Evolutionary conservation across 2,797 vertebrate species (phyloP).

Genomic region (Leucoraja ocellata): DNA sequence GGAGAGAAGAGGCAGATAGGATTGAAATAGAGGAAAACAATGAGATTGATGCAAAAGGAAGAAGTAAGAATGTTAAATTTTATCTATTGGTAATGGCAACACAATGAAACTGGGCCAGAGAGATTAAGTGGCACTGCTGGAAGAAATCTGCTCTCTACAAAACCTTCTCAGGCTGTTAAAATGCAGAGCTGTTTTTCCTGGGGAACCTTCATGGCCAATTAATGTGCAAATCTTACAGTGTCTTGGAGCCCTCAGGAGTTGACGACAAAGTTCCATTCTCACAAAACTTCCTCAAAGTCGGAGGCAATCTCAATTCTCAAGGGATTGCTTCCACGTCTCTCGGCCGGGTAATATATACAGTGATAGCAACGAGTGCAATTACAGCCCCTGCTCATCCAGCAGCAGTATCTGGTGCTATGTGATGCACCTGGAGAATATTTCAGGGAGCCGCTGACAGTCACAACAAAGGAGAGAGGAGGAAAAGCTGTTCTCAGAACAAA

Average conservation of each 20-base stretch:
- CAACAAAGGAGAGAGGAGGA: neutral
- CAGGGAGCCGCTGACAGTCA: neutral
- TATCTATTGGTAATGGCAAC: neutral
- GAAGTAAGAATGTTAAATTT: neutral
- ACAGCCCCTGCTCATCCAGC: neutral
- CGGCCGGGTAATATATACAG: neutral
- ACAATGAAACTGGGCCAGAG: neutral
- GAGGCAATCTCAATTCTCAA: neutral
- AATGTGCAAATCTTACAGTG: neutral
- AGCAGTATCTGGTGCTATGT: neutral
- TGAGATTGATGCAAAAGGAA: neutral
- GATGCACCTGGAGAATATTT: neutral
- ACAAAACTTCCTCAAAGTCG: neutral
- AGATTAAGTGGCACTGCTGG: neutral
- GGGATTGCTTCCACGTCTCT: neutral
- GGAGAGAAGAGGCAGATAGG: too few relatives aligned
- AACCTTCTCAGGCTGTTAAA: neutral
- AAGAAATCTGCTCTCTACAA: neutral
- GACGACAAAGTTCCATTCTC: neutral
- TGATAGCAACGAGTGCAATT: neutral
- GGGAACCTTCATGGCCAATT: neutral
- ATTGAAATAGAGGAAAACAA: neutral
- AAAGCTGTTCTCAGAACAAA: too few relatives aligned
- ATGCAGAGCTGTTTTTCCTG: neutral
- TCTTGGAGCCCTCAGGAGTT: neutral